Evolutionary conservation across 2,888 invertebrate species (phyloP), one percentile per base, ranked within the genome.

Genomic region (Callimorpha dominula): DNA sequence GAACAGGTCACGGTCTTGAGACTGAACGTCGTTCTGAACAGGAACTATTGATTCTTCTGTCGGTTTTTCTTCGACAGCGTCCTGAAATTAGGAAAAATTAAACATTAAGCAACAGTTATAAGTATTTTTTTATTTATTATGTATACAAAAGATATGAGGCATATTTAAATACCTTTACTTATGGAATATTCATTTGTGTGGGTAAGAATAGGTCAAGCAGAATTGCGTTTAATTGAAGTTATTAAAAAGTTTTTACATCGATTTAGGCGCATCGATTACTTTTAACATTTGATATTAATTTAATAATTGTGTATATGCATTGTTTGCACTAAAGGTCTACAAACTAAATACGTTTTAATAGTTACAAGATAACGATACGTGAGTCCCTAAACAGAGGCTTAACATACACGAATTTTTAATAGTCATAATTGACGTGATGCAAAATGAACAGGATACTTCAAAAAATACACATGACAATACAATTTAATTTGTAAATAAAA

Each of bases 1-100:
- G 94, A 97, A 97, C 86, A 97, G 96, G 89, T 97, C 97, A 89
- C 96, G 96, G 86, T 95, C 95, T 70, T 91, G 87, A 74, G 92
- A 89, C 68, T 94, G 90, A 73, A 94, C 94, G 81, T 95, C 94
- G 90, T 89, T 92, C 84, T 92, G 93, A 73, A 89, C 82, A 82
- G 89, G 91, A 65, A 84, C 80, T 78, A 87, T 84, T 81, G 88
- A 85, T 80, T 88, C 89, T 85, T 90, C 89, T 90, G 94, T 88
- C 78, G 94, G 86, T 75, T 89, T 86, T 73, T 88, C 88, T 86
- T 86, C 87, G 86, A 88, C 89, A 78, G 89, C 88, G 89, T 93
- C 94, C 95, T 95, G 95, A 76, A 95, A 95, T 83, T 80, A 46
- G 82, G 43, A 80, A 73, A 78, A 72, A 76, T 63, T 42, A 2